These are phyloP conservation scores for Galerucella pusilla DNA, from an alignment of 2,888 invertebrate species.

Conservation along the genomic window DNA sequence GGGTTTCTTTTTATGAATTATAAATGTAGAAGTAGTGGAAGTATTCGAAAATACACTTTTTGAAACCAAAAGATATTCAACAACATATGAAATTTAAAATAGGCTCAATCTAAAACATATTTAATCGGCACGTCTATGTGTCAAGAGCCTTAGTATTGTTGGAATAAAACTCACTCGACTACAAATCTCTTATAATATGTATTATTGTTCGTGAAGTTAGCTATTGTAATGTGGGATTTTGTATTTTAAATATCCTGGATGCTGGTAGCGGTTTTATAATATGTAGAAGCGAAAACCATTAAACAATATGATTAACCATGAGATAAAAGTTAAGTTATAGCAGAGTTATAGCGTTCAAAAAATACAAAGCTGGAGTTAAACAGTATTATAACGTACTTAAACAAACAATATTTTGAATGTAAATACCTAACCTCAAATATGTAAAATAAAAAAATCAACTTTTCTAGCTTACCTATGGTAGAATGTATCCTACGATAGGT, in stretches of 20 bases:
- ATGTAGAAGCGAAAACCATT: not conserved
- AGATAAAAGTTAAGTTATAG: not conserved
- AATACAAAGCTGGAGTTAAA: not conserved
- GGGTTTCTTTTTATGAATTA: no score
- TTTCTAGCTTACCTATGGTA: no score
- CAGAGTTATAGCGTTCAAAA: not conserved
- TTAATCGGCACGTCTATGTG: slow-evolving; percentile 1
- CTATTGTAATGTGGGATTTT: slow-evolving; percentile 33
- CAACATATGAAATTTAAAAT: no score
- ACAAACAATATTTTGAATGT: no score
- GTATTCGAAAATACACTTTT: no score
- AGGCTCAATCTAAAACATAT: no score
- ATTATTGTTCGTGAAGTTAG: slow-evolving; percentile 38
- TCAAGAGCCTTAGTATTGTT: slow-evolving; percentile 31
- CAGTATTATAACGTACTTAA: not conserved
- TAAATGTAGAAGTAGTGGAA: no score
- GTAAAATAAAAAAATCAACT: no score
- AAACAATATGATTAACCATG: not conserved
- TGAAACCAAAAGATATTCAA: no score
- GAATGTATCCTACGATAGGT: no score
- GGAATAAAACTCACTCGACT: slow-evolving; percentile 39
- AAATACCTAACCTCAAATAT: no score
- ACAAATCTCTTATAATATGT: slow-evolving; percentile 36
- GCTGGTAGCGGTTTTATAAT: not conserved
- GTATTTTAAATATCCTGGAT: slow-evolving; percentile 33